These are phyloP conservation scores for Tautogolabrus adspersus DNA, from an alignment of 2,113 vertebrate species.

Conservation along the genomic window DNA sequence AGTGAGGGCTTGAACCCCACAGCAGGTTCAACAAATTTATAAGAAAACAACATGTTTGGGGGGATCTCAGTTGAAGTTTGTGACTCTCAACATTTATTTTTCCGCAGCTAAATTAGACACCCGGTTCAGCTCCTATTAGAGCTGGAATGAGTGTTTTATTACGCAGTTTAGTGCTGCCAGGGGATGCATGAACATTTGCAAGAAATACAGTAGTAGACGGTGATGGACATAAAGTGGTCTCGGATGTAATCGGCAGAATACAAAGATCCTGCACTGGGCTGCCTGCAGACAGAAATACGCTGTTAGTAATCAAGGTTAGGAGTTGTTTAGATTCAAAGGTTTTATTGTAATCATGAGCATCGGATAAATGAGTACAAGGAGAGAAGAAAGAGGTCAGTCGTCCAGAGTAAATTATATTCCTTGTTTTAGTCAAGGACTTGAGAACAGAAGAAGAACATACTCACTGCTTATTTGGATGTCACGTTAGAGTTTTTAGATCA, in stretches of 20 bases:
- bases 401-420: background rate
- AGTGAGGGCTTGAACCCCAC: too few species aligned
- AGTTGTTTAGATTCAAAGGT: background rate
- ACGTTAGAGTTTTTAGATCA: too few species aligned
- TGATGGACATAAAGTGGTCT: slow-evolving; percentile 6
- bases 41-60: background rate
- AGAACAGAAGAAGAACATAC: too few species aligned
- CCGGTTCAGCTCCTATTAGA: background rate
- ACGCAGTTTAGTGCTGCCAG: background rate
- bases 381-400: background rate
- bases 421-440: too few species aligned
- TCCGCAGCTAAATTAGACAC: background rate
- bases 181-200: background rate
- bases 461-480: too few species aligned
- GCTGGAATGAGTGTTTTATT: background rate
- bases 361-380: background rate
- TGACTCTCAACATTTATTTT: background rate
- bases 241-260: background rate
- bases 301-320: background rate
- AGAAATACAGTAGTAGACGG: background rate
- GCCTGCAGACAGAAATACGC: background rate
- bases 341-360: too few species aligned
- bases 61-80: background rate
- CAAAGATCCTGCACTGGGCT: background rate
- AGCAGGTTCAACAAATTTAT: background rate